Conservation (phyloP, 2,888 invertebrate species). For the Pteria penguin region DNA sequence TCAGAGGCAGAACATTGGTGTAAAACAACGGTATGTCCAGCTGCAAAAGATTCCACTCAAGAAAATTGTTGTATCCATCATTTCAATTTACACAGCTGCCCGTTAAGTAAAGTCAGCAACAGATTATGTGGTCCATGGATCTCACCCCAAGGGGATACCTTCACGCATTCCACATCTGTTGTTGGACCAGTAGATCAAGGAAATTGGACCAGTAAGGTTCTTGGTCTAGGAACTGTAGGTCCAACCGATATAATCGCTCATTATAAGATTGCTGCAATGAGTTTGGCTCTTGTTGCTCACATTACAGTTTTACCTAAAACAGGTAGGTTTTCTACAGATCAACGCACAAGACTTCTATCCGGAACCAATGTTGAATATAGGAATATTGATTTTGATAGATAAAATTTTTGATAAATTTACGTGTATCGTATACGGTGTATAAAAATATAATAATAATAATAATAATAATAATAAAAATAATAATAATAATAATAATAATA, state of each 20-base stretch:
- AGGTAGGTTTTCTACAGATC: conserved; percentile 51
- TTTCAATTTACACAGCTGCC: conserved; percentile 70
- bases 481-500: no score
- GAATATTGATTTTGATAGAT: no score
- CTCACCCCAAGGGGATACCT: conserved; percentile 61
- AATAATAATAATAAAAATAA: no score
- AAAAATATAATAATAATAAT: no score
- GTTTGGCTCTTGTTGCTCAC: conserved; percentile 63
- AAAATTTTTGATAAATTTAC: no score
- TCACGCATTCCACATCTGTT: conserved; percentile 69
- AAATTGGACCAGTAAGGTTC: conserved; percentile 65
- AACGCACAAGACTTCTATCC: no score
- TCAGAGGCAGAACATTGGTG: conserved; percentile 68
- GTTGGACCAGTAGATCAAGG: conserved; percentile 61
- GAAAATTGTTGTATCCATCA: conserved; percentile 72
- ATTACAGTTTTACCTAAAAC: conserved; percentile 65
- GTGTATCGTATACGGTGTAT: no score
- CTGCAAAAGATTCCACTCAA: conserved; percentile 46
- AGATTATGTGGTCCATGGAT: conserved; percentile 76
- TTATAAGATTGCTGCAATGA: conserved; percentile 70
- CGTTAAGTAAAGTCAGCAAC: conserved; percentile 49
- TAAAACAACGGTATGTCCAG: conserved; percentile 61
- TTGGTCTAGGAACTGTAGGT: conserved; percentile 64
- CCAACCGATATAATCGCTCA: conserved; percentile 72
- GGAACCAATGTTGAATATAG: no score